Base-by-base conservation (phyloP, 2,113 vertebrate species). In the Neoarius graeffei region DNA sequence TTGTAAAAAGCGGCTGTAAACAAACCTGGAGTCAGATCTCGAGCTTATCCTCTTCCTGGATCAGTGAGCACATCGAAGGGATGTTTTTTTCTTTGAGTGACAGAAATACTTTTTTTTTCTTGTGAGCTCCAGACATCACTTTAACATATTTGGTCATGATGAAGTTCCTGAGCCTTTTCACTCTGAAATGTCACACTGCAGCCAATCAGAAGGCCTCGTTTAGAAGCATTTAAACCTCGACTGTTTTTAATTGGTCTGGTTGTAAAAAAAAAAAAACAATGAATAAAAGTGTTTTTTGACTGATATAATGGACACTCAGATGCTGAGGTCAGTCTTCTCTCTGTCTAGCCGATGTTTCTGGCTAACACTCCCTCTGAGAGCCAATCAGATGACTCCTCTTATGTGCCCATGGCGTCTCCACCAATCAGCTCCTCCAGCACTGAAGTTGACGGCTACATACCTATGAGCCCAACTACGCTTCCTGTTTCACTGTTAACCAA, bases 401-500 rank as follows among this genome's bases (percentile, higher is more conserved):
- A 99, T 0, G 94, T 99, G 82, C 97, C 97, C 88, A 99, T 99
- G 98, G 89, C 92, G 3, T 95, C 95, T 2, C 91, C 96, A 0
- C 93, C 95, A 0, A 73, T 92, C 0, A 87, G 92, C 0, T n/a
- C 87, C 83, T 30, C 93, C 0, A 89, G 94, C 30, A 77, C 80
- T 52, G 95, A 94, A 11, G 91, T 93, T 0, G 97, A 99, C 0
- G 97, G 96, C 27, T 99, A 99, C 94, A 97, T 99, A 89, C 97
- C 97, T 64, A 99, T 99, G 98, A 98, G 95, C 86, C 97, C 97
- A 0, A 85, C 91, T 87, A 93, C 93, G 0, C 91, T 94, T 48
- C 69, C 90, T 15, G 66, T 83, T 64, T 94, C 95, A 13, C 91
- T 93, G 60, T 92, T 93, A 79, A 85, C 94, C 0, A 89, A 93